A percentile compares a stretch with the other conserved stretches of the same genome.
These are phyloP conservation scores for Echinometra lucunter DNA, from an alignment of 53 echinoderm and acorn worm genomes.

Conservation along the genomic window DNA sequence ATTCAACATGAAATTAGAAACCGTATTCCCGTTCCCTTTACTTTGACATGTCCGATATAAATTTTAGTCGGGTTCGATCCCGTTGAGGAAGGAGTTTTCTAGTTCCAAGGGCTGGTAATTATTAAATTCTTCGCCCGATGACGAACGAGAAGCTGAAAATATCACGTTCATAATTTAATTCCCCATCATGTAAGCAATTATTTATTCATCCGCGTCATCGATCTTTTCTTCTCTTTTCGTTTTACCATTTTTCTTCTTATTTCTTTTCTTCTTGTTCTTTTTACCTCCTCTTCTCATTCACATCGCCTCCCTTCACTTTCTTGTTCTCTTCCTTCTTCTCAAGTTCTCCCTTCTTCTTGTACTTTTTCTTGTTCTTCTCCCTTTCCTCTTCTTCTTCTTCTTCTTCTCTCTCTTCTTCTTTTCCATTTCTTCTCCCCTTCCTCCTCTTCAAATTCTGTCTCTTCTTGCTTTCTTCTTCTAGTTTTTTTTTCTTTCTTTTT, in stretches of 20 bases:
- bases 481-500: too few species aligned
- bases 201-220: constrained; percentile 35
- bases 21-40: too few species aligned
- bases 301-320: too few species aligned
- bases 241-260: neutral
- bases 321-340: too few species aligned
- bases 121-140: neutral
- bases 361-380: neutral
- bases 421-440: too few species aligned
- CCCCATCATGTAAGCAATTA: constrained; percentile 45
- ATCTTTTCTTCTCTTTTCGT: constrained; percentile 11
- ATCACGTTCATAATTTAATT: constrained; percentile 55
- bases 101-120: neutral
- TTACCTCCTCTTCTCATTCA: too few species aligned
- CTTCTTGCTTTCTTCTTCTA: too few species aligned
- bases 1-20: too few species aligned
- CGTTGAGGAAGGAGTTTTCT: neutral
- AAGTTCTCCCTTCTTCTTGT: neutral
- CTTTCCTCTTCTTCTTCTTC: neutral
- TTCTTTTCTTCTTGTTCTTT: too few species aligned
- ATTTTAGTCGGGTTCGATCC: neutral
- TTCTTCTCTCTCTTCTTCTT: too few species aligned
- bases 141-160: constrained; percentile 20
- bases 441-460: too few species aligned
- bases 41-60: too few species aligned